Evolutionary conservation across 2,797 vertebrate genomes (phyloP).

Genomic region (Acipenser transmontanus): DNA sequence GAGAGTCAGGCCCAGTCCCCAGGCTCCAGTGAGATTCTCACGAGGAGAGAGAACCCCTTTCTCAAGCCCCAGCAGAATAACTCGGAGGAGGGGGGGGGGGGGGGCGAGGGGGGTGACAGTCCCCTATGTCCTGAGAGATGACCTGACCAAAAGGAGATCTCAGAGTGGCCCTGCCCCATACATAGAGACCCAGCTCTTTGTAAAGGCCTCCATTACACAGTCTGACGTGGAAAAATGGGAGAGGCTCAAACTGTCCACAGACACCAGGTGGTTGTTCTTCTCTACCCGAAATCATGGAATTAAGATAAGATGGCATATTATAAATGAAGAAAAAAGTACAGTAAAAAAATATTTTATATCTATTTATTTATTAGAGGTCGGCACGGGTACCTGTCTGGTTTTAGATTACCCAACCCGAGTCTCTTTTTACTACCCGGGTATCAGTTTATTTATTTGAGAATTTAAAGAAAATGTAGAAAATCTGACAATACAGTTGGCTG

Average conservation of each 20-base stretch:
- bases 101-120: slow-evolving; percentile 31
- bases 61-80: slow-evolving; percentile 29
- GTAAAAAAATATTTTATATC: too few species aligned
- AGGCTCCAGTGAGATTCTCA: slow-evolving; percentile 8
- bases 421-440: too few species aligned
- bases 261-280: slow-evolving; percentile 66
- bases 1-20: slow-evolving; percentile 34
- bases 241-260: slow-evolving; percentile 74
- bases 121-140: slow-evolving; percentile 68
- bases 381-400: too few species aligned
- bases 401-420: too few species aligned
- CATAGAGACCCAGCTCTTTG: slow-evolving; percentile 56
- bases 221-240: slow-evolving; percentile 87
- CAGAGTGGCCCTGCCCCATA: slow-evolving; percentile 48
- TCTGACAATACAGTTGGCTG: too few species aligned
- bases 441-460: too few species aligned
- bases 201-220: slow-evolving; percentile 68
- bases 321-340: background rate
- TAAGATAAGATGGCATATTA: background rate
- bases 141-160: slow-evolving; percentile 66
- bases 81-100: slow-evolving; percentile 18
- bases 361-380: too few species aligned
- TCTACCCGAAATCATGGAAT: background rate
- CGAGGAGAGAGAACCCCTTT: slow-evolving; percentile 26
- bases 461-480: too few species aligned